Evolutionary conservation across 2,113 vertebrate genomes (phyloP), one percentile per base, ranked within the genome.

Genomic region (Cichladusa arquata): DNA sequence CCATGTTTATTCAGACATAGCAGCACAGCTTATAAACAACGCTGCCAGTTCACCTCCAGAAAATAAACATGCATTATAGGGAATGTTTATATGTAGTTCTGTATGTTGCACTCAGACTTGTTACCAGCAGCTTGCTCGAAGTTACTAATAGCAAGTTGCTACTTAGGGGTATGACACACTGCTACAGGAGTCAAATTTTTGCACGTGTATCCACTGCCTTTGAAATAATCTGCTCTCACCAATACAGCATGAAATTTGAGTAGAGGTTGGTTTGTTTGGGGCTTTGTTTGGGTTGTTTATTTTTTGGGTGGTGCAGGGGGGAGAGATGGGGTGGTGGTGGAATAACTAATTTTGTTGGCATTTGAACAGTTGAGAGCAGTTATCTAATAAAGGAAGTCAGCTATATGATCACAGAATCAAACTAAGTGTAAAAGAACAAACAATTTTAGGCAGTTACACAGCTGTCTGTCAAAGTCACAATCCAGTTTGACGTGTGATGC

Each of bases 261-360:
- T n/a, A 9, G 8, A 47, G 14, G 15, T 5, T 45, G 14, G 11
- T 29, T 78, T 70, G n/a, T 17, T 42, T 6, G 20, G 16, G 18
- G 13, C 8, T 29, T 78, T 70, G n/a, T 17, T 54, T 7, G 17
- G 16, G 13, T 9, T 26, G 16, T 14, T n/a, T n/a, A n/a, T 53
- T n/a, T 25, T 50, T 31, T 36, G 5, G 12, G 9, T 28, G 6
- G 50, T 51, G 50, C 10, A 7, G 36, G 14, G 5, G 8, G 12
- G 8, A 19, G 7, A 9, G 3, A 1, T n/a, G 20, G 2, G 5
- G 24, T 17, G 8, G 2, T 8, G 11, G 20, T 11, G 2, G 5
- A 28, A 44, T 17, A 50, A 36, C 28, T 66, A 22, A 22, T 45
- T 56, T 78, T 72, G 3, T 36, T 67, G 22, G 20, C 78, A 81